phyloP scores from a whole-genome alignment of 2,797 vertebrate species.

The Hydrocynus forskahlii region DNA sequence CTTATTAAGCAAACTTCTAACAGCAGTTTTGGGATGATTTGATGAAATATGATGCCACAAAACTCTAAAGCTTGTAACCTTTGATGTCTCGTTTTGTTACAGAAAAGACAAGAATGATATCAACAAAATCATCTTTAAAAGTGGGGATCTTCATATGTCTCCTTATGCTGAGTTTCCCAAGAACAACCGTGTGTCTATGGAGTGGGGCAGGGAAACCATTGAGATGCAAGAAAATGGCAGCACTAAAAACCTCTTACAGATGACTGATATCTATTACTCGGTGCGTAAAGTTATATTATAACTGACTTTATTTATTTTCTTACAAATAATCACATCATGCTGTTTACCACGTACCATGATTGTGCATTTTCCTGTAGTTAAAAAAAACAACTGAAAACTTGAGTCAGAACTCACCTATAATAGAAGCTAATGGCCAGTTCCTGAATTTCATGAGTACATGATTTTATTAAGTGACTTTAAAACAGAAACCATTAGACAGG shows the following conservation, averaged over 20 bases:
- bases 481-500: too few relatives aligned
- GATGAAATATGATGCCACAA: background rate
- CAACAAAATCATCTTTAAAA: slow-evolving; percentile 99
- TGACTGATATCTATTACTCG: slow-evolving; percentile 96
- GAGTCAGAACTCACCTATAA: background rate
- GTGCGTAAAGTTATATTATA: slow-evolving; percentile 70
- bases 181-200: slow-evolving; percentile 87
- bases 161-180: slow-evolving; percentile 94
- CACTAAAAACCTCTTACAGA: slow-evolving; percentile 97
- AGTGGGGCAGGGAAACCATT: slow-evolving; percentile 96
- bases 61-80: background rate
- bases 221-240: slow-evolving; percentile 99
- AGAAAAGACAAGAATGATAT: slow-evolving; percentile 98
- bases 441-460: too few relatives aligned
- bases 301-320: background rate
- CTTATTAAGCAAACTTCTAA: background rate
- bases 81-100: slow-evolving; percentile 55
- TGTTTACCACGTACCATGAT: too few relatives aligned
- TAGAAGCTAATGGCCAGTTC: too few relatives aligned
- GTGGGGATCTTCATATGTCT: slow-evolving; percentile 95
- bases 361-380: too few relatives aligned
- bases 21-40: background rate
- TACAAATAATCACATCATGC: too few relatives aligned
- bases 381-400: background rate
- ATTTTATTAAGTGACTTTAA: background rate